Evolutionary conservation across 2,888 invertebrate genomes (phyloP).

Genomic region (Luperina nickerlii): DNA sequence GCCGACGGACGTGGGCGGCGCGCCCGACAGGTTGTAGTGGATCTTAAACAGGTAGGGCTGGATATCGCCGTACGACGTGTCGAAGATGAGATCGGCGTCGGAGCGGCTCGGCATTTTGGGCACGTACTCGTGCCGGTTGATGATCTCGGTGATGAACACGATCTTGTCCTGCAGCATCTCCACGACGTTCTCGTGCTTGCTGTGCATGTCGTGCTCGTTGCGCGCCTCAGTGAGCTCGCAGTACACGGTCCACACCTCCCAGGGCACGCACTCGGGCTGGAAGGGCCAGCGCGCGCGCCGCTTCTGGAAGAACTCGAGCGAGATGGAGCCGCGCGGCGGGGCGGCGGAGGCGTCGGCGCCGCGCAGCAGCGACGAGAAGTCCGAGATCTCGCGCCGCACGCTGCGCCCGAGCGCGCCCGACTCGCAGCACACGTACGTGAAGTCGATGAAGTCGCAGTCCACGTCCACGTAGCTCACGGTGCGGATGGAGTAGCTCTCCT

Average conservation of each 20-base stretch:
- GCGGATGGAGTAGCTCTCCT: constrained; percentile 98
- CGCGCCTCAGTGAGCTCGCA: constrained; percentile 96
- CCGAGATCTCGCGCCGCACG: constrained; percentile 93
- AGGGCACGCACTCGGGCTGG: constrained; percentile 97
- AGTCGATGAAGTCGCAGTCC: constrained; percentile 99
- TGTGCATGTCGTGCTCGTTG: constrained; percentile 96
- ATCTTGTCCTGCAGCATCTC: constrained; percentile 98
- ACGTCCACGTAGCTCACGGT: constrained; percentile 99
- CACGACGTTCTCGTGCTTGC: constrained; percentile 96
- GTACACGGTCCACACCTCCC: constrained; percentile 99
- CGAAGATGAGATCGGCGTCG: constrained; percentile 98
- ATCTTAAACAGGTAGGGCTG: constrained; percentile 99
- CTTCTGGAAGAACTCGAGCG: constrained; percentile 98
- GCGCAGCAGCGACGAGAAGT: constrained; percentile 94
- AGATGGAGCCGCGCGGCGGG: constrained; percentile 95
- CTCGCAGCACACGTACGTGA: constrained; percentile 98
- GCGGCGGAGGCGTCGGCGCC: constrained; percentile 91
- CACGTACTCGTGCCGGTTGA: constrained; percentile 98
- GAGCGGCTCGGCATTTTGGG: constrained; percentile 98
- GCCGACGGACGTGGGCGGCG: constrained; percentile 94
- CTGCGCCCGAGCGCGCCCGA: constrained; percentile 94
- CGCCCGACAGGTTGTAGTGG: constrained; percentile 95
- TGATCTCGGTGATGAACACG: constrained; percentile 97
- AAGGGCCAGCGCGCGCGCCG: constrained; percentile 97
- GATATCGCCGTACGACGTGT: constrained; percentile 97